Conservation (phyloP, 1,140 invertebrate genomes). For the Neodiprion fabricii region DNA sequence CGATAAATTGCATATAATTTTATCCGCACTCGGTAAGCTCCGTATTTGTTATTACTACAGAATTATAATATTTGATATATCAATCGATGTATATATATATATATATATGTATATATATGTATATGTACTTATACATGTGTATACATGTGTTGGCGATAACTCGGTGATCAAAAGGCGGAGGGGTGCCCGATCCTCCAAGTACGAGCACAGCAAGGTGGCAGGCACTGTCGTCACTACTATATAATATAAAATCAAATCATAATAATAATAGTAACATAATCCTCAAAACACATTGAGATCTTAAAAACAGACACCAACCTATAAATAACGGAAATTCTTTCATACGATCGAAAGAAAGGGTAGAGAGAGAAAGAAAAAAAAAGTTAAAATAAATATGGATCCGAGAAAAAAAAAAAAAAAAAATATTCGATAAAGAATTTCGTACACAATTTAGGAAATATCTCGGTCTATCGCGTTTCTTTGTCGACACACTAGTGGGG, state of each 20-base stretch:
- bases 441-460: neutral
- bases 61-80: neutral
- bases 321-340: slow-evolving; percentile 20
- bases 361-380: slow-evolving; percentile 9
- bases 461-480: neutral
- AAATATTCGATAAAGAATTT: neutral
- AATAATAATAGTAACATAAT: slow-evolving; percentile 32
- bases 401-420: slow-evolving; percentile 20
- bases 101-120: too few species aligned
- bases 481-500: too few species aligned
- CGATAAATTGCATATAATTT: too few species aligned
- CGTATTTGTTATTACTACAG: neutral
- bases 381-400: slow-evolving; percentile 24
- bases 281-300: slow-evolving; percentile 28
- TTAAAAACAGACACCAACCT: slow-evolving; percentile 30
- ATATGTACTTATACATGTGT: too few species aligned
- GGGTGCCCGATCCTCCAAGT: slow-evolving; percentile 49
- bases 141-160: slow-evolving; percentile 24
- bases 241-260: slow-evolving; percentile 38
- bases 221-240: slow-evolving; percentile 49
- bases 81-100: neutral
- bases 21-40: neutral
- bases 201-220: slow-evolving; percentile 51
- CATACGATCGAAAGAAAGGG: slow-evolving; percentile 27
- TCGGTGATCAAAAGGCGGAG: slow-evolving; percentile 39